Evolutionary conservation across 2,113 vertebrate genomes (phyloP), one percentile per base, ranked within the genome.

Genomic region (Dinomys branickii): DNA sequence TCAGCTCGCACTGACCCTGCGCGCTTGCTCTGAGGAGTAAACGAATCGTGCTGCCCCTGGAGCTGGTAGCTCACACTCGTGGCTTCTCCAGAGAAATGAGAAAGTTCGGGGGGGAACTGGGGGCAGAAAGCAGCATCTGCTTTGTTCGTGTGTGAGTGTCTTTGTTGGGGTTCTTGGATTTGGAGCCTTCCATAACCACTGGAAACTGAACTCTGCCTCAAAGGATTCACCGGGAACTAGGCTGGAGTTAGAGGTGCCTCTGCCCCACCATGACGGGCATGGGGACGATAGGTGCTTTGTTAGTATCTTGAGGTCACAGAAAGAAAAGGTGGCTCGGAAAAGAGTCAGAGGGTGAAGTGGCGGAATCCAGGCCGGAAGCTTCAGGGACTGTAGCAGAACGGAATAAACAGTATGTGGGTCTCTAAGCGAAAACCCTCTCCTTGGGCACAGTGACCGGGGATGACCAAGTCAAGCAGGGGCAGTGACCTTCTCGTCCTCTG

Each of bases 251-350:
- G 91, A 69, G 10, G 5, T 20, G 4, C 33, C 26, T 52, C 78
- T 22, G 52, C 0, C 0, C 56, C 54, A 10, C 19, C 1, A 3
- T 0, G 14, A 26, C 7, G 78, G 80, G n/a, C 12, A 0, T 41
- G 7, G 6, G 2, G 47, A 14, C 14, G 47, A 10, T 7, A 20
- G 10, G 38, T 88, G 28, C 85, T 90, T 90, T 59, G 44, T 61
- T 80, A 26, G 47, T 30, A 38, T 44, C 56, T 73, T 11, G 5
- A 26, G 47, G 59, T 85, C 61, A 14, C 35, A n/a, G 83, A 50
- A 71, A 7, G 2, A 14, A 24, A 19, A 3, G 30, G 11, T 38
- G 52, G 17, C 69, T 80, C 26, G 38, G 44, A 69, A 93, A 47
- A 44, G 58, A 52, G n/a, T n/a, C 75, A 28, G 0, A 0, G 86